Evolutionary conservation across 2,113 vertebrate genomes (phyloP).

Genomic region (Halcyon senegalensis): DNA sequence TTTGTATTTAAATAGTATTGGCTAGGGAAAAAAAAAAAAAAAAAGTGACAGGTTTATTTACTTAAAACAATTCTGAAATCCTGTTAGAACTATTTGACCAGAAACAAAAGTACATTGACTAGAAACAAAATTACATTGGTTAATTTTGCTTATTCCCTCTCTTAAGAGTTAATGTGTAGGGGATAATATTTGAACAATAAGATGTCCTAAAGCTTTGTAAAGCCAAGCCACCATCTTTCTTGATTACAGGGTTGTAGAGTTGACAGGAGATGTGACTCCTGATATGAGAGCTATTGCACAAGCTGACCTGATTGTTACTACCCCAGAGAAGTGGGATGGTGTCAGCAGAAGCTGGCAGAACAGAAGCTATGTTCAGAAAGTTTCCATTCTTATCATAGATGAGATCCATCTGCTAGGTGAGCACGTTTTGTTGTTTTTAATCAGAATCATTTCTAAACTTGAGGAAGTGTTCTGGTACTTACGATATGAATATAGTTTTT

Average conservation of each 20-base stretch:
- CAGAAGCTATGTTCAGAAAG: slow-evolving; percentile 95
- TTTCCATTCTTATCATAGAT: slow-evolving; percentile 96
- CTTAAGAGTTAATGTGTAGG: neutral
- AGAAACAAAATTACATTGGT: neutral
- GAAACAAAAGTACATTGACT: neutral
- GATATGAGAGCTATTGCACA: slow-evolving; percentile 93
- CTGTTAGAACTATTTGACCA: neutral
- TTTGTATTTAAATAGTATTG: neutral
- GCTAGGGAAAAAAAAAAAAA: neutral
- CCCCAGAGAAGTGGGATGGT: slow-evolving; percentile 98
- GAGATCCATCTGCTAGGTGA: slow-evolving; percentile 96
- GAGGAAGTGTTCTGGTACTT: neutral
- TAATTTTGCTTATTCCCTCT: neutral
- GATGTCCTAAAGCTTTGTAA: neutral
- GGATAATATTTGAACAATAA: neutral
- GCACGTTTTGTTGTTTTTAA: neutral
- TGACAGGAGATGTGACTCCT: slow-evolving; percentile 96
- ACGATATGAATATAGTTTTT: neutral
- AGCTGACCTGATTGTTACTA: slow-evolving; percentile 97
- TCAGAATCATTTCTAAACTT: neutral
- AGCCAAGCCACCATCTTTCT: neutral
- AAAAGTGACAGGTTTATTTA: neutral
- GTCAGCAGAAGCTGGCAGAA: slow-evolving; percentile 99
- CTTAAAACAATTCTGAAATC: neutral
- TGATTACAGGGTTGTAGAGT: slow-evolving; percentile 89